Percentiles rank a stretch among this genome's conserved stretches.
These are phyloP conservation scores for Epinephelus malabaricus DNA, from an alignment of 2,797 vertebrate species.

Conservation along the genomic window DNA sequence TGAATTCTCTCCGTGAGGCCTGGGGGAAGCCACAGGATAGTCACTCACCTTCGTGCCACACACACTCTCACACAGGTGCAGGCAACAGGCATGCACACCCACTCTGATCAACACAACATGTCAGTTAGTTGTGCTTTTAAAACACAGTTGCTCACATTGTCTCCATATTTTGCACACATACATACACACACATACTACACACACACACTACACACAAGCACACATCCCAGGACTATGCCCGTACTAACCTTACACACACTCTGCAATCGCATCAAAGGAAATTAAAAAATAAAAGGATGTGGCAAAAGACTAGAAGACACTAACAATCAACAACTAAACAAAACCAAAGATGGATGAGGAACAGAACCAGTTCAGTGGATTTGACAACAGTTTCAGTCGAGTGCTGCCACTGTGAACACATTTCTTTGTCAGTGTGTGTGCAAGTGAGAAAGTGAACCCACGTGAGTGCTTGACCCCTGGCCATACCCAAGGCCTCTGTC, in stretches of 20 bases:
- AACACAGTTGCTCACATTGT: constrained; percentile 32
- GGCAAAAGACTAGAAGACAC: constrained; percentile 45
- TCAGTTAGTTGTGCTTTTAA: constrained; percentile 58
- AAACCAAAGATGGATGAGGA: constrained; percentile 64
- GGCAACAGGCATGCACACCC: constrained; percentile 56
- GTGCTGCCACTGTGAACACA: constrained; percentile 18
- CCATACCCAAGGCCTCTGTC: constrained; percentile 13
- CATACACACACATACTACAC: constrained; percentile 9
- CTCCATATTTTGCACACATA: constrained; percentile 30
- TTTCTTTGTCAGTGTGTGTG: constrained; percentile 22
- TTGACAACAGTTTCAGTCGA: constrained; percentile 36
- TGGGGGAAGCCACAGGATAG: constrained; percentile 86
- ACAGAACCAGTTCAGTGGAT: constrained; percentile 41
- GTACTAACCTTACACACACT: constrained; percentile 52
- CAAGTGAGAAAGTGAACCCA: constrained; percentile 6
- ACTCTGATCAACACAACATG: constrained; percentile 48
- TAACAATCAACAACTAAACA: constrained; percentile 42
- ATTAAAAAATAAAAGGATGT: constrained; percentile 32
- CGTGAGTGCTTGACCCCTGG: constrained; percentile 38
- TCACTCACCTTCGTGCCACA: constrained; percentile 79
- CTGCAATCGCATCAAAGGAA: constrained; percentile 48
- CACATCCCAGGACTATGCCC: constrained; percentile 36
- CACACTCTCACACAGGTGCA: constrained; percentile 41
- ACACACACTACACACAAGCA: constrained; percentile 24
- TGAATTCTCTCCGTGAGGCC: constrained; percentile 89